Evolutionary conservation across 2,888 invertebrate genomes (phyloP), one percentile per base, ranked within the genome.

Genomic region (Melieria crassipennis): DNA sequence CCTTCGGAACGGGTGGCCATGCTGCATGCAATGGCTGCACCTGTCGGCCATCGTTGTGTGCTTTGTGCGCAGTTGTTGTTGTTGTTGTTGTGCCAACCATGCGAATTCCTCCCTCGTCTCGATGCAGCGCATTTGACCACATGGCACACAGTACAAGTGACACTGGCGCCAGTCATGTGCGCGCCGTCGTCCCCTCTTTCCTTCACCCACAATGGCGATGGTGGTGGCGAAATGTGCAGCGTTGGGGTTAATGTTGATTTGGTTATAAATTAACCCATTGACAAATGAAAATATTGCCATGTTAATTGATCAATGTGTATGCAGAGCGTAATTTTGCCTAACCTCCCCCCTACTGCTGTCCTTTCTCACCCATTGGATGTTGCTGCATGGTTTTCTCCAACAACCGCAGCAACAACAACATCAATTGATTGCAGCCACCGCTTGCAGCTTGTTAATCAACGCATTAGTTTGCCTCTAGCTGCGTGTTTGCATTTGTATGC

Each of bases 261-360:
- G 78, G 79, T 78, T 80, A 84, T 86, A 86, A 86, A 85, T 84
- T 83, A 82, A 81, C 80, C 81, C 81, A 84, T 85, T 85, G 86
- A 85, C 86, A 85, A 85, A 85, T 85, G 85, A 85, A 85, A 84
- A 82, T 85, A 86, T 85, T 83, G 84, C 83, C 82, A 73, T 85
- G 85, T 85, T 86, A 86, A 86, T 86, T 86, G 85, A 86, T 86
- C 85, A 84, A 56, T 65, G 57, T 57, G 60, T 64, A 48, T 48
- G 61, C 56, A 42, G 7, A n/a, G 10, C 11, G 42, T 9, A 56
- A 63, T 43, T 45, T 16, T 57, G 58, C 30, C 30, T 11, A 16
- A 46, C 9, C 10, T 5, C 13, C 13, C 47, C 9, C 16, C 5
- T n/a, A 7, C 50, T 42, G 45, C 67, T 46, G 7, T 30, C n/a